Evolutionary conservation across 2,888 invertebrate genomes (phyloP).

Genomic region (Melitaea athalia): DNA sequence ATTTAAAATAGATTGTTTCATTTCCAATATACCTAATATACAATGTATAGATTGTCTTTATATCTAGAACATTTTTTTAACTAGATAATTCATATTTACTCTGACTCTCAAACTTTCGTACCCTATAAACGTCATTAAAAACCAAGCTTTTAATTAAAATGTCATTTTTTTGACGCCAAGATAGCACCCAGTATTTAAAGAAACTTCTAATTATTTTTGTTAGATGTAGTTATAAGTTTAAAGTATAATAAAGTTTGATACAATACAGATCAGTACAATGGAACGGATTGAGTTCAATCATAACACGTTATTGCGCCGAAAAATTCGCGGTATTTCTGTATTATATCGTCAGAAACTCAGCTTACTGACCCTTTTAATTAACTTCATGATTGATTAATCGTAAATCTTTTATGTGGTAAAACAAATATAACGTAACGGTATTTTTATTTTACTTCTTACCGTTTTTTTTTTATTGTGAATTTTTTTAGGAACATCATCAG

Average conservation of each 20-base stretch:
- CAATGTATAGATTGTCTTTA: too few species aligned
- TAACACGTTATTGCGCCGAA: conserved; percentile 49
- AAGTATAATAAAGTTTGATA: conserved; percentile 22
- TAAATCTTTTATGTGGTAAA: conserved; percentile 23
- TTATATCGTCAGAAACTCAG: conserved; percentile 37
- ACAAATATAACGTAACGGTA: conserved; percentile 14
- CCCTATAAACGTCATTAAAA: too few species aligned
- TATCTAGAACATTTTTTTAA: too few species aligned
- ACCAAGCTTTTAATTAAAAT: too few species aligned
- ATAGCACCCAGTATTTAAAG: too few species aligned
- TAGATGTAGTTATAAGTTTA: too few species aligned
- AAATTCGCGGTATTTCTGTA: conserved; percentile 50
- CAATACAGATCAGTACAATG: conserved; percentile 41
- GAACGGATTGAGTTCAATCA: conserved; percentile 26
- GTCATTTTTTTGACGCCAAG: too few species aligned
- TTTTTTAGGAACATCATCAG: not conserved
- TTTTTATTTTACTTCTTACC: not conserved
- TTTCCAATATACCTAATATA: too few species aligned
- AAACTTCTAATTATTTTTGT: too few species aligned
- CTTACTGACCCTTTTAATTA: conserved; percentile 50
- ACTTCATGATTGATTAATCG: conserved; percentile 58
- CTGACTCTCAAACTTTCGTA: too few species aligned
- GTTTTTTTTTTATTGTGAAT: conserved; percentile 4
- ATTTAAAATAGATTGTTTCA: too few species aligned
- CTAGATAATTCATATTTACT: too few species aligned